Conservation (phyloP, 2,113 vertebrate species). For the Ellobius talpinus region DNA sequence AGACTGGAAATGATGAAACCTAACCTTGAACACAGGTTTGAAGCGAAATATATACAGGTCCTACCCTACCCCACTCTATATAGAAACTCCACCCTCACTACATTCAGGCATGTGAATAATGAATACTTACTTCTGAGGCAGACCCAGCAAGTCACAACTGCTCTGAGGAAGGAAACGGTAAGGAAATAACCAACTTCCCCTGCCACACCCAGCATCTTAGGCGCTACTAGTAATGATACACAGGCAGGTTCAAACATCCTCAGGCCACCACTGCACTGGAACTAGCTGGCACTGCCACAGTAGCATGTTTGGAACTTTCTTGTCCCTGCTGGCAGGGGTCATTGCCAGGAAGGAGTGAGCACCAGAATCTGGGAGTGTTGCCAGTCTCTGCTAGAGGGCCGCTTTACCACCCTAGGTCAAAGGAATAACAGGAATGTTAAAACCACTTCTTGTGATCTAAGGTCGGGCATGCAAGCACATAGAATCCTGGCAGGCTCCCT, state of each 20-base stretch:
- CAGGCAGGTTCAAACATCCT: constrained; percentile 43
- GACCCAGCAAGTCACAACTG: neutral
- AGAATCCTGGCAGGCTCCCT: constrained; percentile 39
- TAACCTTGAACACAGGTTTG: constrained; percentile 47
- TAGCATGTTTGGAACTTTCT: constrained; percentile 46
- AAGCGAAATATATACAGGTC: neutral
- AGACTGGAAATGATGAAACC: neutral
- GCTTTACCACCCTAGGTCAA: constrained; percentile 62
- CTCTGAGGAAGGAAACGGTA: constrained; percentile 14
- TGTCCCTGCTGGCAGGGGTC: constrained; percentile 62
- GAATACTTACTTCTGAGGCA: neutral
- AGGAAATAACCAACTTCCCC: neutral
- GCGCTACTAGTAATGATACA: constrained; percentile 26
- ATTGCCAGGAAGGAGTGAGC: constrained; percentile 62
- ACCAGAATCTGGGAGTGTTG: constrained; percentile 17
- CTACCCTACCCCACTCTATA: neutral
- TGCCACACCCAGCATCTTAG: neutral
- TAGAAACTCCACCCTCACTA: neutral
- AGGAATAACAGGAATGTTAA: constrained; percentile 62
- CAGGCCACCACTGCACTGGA: neutral
- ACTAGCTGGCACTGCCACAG: constrained; percentile 52
- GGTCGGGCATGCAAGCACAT: neutral
- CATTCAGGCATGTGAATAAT: neutral
- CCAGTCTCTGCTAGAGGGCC: constrained; percentile 47
- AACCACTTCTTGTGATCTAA: constrained; percentile 52